Evolutionary conservation across 2,888 invertebrate species (phyloP), one percentile per base, ranked within the genome.

Genomic region (Phymatocera aterrima): DNA sequence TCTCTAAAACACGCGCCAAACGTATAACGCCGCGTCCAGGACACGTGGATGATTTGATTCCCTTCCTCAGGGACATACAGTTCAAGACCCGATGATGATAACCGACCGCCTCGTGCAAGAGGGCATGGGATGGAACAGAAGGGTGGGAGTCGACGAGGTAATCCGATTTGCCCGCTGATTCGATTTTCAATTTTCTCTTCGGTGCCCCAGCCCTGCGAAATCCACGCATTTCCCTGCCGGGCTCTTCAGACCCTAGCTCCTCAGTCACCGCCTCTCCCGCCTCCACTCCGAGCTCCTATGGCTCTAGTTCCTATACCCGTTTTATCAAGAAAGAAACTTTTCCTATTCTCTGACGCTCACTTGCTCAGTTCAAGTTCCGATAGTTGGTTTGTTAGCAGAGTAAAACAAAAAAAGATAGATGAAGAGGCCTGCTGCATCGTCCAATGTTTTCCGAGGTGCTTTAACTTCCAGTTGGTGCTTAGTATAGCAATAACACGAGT

Each of bases 141-240:
- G 54, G 46, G 78, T 31, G 72, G 78, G 31, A 78, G 72, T 81
- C 80, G 80, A 81, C 81, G 82, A 80, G 81, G 85, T 87, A 87
- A 86, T 87, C 86, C 85, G 86, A 87, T 87, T 86, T 86, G 81
- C 81, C 79, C 82, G 83, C 82, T 87, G 87, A 87, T 87, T 87
- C 87, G 85, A 87, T 87, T 87, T 86, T 85, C 86, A 86, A 86
- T 87, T 87, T 87, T 86, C 87, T 85, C 84, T 81, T 82, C 80
- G 81, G 80, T 81, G 82, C 82, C 82, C 83, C 82, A 83, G 83
- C 82, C 80, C 81, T 79, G 79, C 81, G 79, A 84, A 84, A 84
- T 83, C 83, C 82, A 83, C 84, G 84, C 83, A 84, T 85, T 86
- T 85, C 79, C 82, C 81, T 80, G 75, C 82, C 81, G 79, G 77